These are phyloP conservation scores for Phalacrocorax carbo DNA, from an alignment of 2,113 vertebrate genomes.

Conservation along the genomic window DNA sequence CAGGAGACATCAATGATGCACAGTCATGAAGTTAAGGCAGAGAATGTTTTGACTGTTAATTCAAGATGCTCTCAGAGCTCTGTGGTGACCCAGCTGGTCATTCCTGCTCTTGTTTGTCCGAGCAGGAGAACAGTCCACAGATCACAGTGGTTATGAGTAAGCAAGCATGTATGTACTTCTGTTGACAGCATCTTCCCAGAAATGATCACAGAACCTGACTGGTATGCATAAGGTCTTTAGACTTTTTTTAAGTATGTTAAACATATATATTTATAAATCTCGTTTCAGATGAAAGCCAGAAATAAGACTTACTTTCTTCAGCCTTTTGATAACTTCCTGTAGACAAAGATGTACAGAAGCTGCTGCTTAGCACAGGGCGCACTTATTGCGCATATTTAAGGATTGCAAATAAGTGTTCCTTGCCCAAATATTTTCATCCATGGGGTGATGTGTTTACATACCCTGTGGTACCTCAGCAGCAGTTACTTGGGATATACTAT, in stretches of 20 bases:
- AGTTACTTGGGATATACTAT: not conserved
- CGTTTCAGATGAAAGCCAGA: not conserved
- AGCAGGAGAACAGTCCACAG: not conserved
- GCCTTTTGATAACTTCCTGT: not conserved
- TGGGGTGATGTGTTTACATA: conserved; percentile 24
- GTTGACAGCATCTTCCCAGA: conserved; percentile 43
- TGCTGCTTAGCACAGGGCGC: not conserved
- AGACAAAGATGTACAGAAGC: not conserved
- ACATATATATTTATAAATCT: not conserved
- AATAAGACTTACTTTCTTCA: conserved; percentile 14
- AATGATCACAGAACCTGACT: not conserved
- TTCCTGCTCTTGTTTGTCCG: not conserved
- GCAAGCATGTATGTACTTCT: not conserved
- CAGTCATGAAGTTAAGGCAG: not conserved
- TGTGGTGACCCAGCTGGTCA: conserved; percentile 9
- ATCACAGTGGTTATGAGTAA: conserved; percentile 8
- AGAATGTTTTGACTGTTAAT: conserved; percentile 5
- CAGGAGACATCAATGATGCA: not conserved
- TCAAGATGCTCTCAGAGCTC: conserved; percentile 15
- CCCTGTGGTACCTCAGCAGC: not conserved
- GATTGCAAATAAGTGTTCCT: not conserved
- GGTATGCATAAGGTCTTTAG: not conserved
- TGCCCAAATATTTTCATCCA: conserved; percentile 26
- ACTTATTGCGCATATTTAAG: not conserved
- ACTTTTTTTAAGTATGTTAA: not conserved